phyloP scores from a whole-genome alignment of 53 echinoderm and acorn worm species.

The Hippasteria phrygiana region DNA sequence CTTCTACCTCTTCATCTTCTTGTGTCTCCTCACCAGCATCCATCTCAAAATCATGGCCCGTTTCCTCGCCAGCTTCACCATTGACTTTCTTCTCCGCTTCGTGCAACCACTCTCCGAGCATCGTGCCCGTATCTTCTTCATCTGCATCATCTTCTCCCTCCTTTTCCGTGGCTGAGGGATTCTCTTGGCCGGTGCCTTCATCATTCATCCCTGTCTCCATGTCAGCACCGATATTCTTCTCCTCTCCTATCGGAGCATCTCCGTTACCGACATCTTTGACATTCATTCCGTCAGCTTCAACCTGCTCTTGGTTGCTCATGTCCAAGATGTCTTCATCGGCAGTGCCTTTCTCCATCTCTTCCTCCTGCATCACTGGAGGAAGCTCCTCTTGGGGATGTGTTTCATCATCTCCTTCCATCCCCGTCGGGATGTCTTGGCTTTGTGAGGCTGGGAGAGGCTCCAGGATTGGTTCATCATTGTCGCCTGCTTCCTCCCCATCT shows the following conservation, averaged over 20 bases:
- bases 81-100: neutral
- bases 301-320: neutral
- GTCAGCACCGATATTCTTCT: neutral
- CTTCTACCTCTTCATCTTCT: conserved; percentile 16
- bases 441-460: conserved; percentile 34
- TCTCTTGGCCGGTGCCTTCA: neutral
- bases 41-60: neutral
- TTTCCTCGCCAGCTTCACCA: neutral
- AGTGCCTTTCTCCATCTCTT: neutral
- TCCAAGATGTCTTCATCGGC: neutral
- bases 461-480: conserved; percentile 32
- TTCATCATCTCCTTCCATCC: conserved; percentile 15
- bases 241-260: neutral
- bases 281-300: neutral
- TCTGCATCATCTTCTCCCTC: neutral
- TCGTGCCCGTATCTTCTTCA: neutral
- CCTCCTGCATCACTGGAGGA: neutral
- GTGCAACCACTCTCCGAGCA: conserved; percentile 5
- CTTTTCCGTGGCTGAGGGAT: neutral
- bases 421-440: neutral
- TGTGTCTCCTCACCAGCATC: neutral
- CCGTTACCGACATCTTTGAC: neutral
- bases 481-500: neutral
- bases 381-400: neutral
- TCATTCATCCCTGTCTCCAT: neutral